phyloP scores from a whole-genome alignment of 2,113 vertebrate species.

The Natator depressus region DNA sequence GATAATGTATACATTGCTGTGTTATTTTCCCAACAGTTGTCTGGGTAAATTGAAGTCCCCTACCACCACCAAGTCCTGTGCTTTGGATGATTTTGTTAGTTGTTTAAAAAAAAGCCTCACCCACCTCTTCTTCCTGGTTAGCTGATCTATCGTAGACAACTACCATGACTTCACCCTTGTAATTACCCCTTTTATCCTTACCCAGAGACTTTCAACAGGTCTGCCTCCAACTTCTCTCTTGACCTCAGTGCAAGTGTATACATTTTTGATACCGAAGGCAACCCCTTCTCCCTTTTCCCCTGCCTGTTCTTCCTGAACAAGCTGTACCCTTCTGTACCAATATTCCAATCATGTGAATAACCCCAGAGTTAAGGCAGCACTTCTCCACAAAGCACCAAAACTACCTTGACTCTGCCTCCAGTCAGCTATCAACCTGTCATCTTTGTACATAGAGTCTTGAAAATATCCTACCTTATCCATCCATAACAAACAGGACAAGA shows the following conservation, averaged over 20 bases:
- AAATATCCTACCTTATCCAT: background rate
- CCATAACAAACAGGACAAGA: background rate
- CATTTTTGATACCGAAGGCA: too few relatives aligned
- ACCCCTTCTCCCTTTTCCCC: background rate
- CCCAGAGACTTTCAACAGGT: background rate
- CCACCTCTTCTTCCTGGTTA: too few relatives aligned
- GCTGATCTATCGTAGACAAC: too few relatives aligned
- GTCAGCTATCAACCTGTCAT: background rate
- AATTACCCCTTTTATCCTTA: background rate
- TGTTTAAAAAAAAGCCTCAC: too few relatives aligned
- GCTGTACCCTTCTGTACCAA: background rate
- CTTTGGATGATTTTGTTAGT: too few relatives aligned
- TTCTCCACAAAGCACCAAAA: background rate
- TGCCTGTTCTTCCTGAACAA: too few relatives aligned
- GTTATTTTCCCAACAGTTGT: too few relatives aligned
- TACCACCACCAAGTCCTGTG: too few relatives aligned
- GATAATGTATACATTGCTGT: too few relatives aligned
- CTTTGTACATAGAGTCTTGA: background rate
- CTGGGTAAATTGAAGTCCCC: too few relatives aligned
- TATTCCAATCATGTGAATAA: background rate
- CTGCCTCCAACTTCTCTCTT: background rate
- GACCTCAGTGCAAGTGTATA: background rate
- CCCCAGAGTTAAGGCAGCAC: background rate
- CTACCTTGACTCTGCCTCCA: background rate
- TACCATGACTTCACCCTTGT: too few relatives aligned